Evolutionary conservation across 2,113 vertebrate genomes (phyloP).

Genomic region (Pelobates fuscus): DNA sequence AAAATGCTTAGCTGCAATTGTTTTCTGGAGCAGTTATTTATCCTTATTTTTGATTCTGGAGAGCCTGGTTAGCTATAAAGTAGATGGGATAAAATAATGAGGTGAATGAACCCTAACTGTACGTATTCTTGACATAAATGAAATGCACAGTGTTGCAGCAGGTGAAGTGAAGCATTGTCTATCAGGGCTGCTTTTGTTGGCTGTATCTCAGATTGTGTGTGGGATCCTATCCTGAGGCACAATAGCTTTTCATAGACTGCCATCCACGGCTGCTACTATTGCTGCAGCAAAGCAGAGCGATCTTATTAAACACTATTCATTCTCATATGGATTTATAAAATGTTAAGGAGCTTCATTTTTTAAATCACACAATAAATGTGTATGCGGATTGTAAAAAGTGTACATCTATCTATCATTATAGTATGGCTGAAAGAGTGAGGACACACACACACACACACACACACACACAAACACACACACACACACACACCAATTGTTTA

Average conservation of each 20-base stretch:
- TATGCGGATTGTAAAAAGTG: conserved; percentile 66
- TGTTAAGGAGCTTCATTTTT: conserved; percentile 72
- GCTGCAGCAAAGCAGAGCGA: conserved; percentile 84
- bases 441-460: too few species aligned
- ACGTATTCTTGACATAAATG: conserved; percentile 97
- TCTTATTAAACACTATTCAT: conserved; percentile 91
- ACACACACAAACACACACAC: too few species aligned
- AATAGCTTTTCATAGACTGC: conserved; percentile 93
- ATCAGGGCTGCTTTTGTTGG: conserved; percentile 98
- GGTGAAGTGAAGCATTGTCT: conserved; percentile 99
- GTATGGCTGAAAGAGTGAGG: too few species aligned
- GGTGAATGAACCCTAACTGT: conserved; percentile 94
- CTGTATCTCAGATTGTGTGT: conserved; percentile 98
- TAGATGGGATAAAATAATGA: conserved; percentile 90
- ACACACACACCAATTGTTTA: too few species aligned
- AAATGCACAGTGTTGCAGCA: conserved; percentile 91
- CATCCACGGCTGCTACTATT: conserved; percentile 89
- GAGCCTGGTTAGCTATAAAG: conserved; percentile 84
- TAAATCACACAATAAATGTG: conserved; percentile 67
- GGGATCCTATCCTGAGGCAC: conserved; percentile 96
- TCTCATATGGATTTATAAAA: conserved; percentile 84
- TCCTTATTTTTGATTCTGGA: conserved; percentile 79
- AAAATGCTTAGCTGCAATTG: conserved; percentile 69
- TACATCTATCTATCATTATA: neutral
- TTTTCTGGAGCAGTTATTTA: conserved; percentile 81